Percentiles rank a stretch among this genome's conserved stretches.
These are phyloP conservation scores for Frieseomelitta varia DNA, from an alignment of 1,140 invertebrate genomes.

Conservation along the genomic window DNA sequence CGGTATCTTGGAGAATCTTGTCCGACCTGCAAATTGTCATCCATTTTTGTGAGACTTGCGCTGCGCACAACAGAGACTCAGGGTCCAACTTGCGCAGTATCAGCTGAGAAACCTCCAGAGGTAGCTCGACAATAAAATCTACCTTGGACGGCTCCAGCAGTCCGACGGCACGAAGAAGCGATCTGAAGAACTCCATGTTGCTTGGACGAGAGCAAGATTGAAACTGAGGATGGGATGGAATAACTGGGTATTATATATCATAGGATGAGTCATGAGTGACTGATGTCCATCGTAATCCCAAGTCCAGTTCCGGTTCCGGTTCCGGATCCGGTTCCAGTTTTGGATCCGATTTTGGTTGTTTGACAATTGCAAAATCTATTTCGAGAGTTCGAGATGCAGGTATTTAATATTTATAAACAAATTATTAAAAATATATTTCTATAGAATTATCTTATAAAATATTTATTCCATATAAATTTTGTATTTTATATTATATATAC, in stretches of 20 bases:
- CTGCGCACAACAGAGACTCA: not conserved
- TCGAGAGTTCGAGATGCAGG: too few species aligned
- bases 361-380: too few species aligned
- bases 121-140: constrained; percentile 41
- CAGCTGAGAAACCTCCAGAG: constrained; percentile 23
- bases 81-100: constrained; percentile 44
- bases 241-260: not conserved
- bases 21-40: constrained; percentile 2
- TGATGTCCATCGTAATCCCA: too few species aligned
- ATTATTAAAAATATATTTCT: too few species aligned
- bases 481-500: too few species aligned
- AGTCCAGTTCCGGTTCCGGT: too few species aligned
- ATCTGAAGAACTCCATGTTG: constrained; percentile 9
- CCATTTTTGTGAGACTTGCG: constrained; percentile 29
- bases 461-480: too few species aligned
- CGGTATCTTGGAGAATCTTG: not conserved
- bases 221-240: not conserved
- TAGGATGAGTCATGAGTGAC: too few species aligned
- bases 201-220: rapidly evolving
- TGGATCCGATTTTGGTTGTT: too few species aligned
- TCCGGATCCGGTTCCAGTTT: too few species aligned
- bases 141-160: not conserved
- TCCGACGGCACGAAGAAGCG: not conserved
- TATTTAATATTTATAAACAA: too few species aligned
- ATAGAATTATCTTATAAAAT: too few species aligned